These are phyloP conservation scores for Dendropsophus ebraccatus DNA, from an alignment of 2,113 vertebrate species.

Conservation along the genomic window DNA sequence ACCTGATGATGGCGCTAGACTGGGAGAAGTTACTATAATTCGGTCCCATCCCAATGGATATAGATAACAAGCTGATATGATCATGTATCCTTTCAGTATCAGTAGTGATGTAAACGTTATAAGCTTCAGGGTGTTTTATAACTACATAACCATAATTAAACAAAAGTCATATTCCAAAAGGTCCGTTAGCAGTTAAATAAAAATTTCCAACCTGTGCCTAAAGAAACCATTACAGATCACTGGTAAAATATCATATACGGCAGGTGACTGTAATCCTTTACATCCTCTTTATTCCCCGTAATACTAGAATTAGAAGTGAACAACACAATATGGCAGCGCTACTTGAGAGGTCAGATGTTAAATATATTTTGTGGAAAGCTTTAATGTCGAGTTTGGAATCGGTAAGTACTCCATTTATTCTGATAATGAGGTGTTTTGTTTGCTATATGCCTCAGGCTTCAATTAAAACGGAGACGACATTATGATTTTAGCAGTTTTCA, in stretches of 20 bases:
- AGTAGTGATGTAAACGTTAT: too few species aligned
- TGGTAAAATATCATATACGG: not conserved
- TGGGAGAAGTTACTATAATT: too few species aligned
- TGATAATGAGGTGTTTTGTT: conserved; percentile 28
- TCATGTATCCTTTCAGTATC: too few species aligned
- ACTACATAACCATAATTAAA: too few species aligned
- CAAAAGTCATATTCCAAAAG: too few species aligned
- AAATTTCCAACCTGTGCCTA: not conserved
- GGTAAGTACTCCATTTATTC: conserved; percentile 14
- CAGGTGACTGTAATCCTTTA: not conserved
- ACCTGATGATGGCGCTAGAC: too few species aligned
- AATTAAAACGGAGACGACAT: conserved; percentile 30
- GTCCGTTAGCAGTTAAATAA: too few species aligned
- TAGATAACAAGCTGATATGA: too few species aligned
- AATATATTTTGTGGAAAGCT: not conserved
- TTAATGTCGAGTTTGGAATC: not conserved
- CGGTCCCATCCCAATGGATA: too few species aligned
- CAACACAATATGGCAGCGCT: conserved; percentile 11
- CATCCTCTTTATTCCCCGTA: not conserved
- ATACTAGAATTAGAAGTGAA: not conserved
- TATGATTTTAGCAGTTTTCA: conserved; percentile 28
- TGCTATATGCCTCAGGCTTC: conserved; percentile 19
- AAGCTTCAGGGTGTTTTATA: too few species aligned
- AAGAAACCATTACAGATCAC: not conserved
- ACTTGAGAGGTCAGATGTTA: conserved; percentile 17